phyloP scores from a whole-genome alignment of 2,888 invertebrate genomes.

The Eristalis intricaria region DNA sequence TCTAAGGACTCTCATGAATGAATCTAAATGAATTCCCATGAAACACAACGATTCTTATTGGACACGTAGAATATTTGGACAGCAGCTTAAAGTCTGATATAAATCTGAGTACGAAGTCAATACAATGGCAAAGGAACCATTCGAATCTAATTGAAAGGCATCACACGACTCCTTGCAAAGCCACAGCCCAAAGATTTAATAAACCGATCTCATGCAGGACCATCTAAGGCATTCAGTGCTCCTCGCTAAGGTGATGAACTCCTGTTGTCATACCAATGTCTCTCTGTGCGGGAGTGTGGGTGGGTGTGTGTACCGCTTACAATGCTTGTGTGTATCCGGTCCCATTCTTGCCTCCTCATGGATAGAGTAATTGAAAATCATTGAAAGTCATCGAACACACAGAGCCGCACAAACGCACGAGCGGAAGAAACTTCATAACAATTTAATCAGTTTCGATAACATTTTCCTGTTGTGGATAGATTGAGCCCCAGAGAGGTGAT shows the following conservation, averaged over 20 bases:
- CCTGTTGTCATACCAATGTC: slow-evolving; percentile 36
- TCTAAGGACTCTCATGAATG: neutral
- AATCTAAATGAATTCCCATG: neutral
- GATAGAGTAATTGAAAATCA: slow-evolving; percentile 51
- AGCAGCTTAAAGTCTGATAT: neutral
- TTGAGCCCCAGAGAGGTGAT: slow-evolving; percentile 31
- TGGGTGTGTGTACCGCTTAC: neutral
- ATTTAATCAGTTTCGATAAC: slow-evolving; percentile 51
- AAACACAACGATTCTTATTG: neutral
- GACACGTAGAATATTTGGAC: neutral
- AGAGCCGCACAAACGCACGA: neutral
- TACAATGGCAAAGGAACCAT: neutral
- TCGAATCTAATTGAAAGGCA: neutral
- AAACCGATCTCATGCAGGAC: slow-evolving; percentile 2
- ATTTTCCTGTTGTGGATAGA: slow-evolving; percentile 41
- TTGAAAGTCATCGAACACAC: slow-evolving; percentile 45
- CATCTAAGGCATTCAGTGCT: slow-evolving; percentile 21
- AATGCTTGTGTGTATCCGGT: slow-evolving; percentile 7
- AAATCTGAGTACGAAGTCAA: neutral
- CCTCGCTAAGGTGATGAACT: slow-evolving; percentile 48
- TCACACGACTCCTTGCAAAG: neutral
- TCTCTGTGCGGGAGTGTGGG: no score
- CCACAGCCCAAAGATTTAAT: slow-evolving; percentile 11
- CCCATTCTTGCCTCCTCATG: slow-evolving; percentile 2
- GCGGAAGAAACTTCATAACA: slow-evolving; percentile 44